phyloP scores from a whole-genome alignment of 2,797 vertebrate genomes.

The Pseudochromis fuscus region DNA sequence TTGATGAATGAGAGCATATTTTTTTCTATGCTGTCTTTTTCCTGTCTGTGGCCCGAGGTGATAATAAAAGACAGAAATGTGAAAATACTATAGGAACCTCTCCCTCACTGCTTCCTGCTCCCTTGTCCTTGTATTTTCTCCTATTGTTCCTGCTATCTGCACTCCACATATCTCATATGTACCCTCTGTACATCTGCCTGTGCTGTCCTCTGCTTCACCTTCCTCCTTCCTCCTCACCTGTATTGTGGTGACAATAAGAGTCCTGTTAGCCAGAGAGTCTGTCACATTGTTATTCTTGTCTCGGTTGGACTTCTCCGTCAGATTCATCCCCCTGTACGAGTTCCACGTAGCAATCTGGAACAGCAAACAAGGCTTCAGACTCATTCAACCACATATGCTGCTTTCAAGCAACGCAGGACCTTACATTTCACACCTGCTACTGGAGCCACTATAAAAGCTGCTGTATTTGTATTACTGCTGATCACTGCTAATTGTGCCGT shows the following conservation, averaged over 20 bases:
- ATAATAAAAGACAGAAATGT: neutral
- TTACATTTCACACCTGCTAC: neutral
- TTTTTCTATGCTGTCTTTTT: neutral
- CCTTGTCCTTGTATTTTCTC: conserved; percentile 4
- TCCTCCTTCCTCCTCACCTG: conserved; percentile 84
- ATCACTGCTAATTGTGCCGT: conserved; percentile 1
- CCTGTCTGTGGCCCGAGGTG: neutral
- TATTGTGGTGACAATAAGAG: conserved; percentile 97
- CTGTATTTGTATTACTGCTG: neutral
- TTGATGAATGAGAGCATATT: neutral
- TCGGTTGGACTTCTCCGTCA: conserved; percentile 88
- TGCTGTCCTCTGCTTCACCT: conserved; percentile 54
- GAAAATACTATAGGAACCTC: neutral
- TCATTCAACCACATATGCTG: conserved; percentile 21
- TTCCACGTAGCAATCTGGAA: conserved; percentile 96
- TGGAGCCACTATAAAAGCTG: neutral
- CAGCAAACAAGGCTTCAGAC: conserved; percentile 48
- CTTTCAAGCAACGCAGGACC: conserved; percentile 18
- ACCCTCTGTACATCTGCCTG: conserved; percentile 3
- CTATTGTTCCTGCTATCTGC: conserved; percentile 22
- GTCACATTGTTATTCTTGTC: conserved; percentile 91
- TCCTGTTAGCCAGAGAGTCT: conserved; percentile 94
- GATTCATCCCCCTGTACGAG: conserved; percentile 94
- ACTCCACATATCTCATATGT: conserved; percentile 28
- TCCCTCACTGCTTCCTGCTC: neutral